Conservation (phyloP, 2,113 vertebrate species). For the Odontesthes bonariensis region DNA sequence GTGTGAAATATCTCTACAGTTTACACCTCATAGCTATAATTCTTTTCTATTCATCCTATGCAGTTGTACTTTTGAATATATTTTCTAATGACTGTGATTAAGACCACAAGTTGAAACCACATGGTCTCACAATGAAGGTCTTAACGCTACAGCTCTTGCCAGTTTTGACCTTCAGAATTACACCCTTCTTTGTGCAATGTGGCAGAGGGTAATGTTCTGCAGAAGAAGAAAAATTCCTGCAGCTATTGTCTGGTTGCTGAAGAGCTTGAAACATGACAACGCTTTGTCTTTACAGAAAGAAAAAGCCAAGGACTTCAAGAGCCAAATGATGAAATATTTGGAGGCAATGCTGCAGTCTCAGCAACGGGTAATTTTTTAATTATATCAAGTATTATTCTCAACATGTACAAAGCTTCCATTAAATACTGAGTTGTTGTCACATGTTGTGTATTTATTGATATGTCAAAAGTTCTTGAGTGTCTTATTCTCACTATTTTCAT, state of each 20-base stretch:
- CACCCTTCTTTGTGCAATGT: neutral
- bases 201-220: neutral
- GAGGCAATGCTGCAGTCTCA: constrained; percentile 91
- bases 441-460: neutral
- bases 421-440: neutral
- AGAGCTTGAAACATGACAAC: neutral
- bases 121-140: neutral
- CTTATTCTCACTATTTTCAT: neutral
- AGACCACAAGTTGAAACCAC: neutral
- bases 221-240: neutral
- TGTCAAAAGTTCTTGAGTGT: neutral
- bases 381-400: constrained; percentile 2
- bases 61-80: no score
- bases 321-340: constrained; percentile 92
- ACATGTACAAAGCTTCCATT: neutral
- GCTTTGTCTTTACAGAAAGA: constrained; percentile 86
- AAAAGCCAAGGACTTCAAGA: constrained; percentile 95
- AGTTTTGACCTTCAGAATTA: constrained; percentile 4
- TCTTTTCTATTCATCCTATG: no score
- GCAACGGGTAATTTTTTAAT: constrained; percentile 87
- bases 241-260: neutral
- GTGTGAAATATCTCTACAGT: neutral
- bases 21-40: no score
- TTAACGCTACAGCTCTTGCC: neutral
- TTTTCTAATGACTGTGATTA: neutral